Evolutionary conservation across 1,140 invertebrate genomes (phyloP), one percentile per base, ranked within the genome.

Genomic region (Teleogryllus occipitalis): DNA sequence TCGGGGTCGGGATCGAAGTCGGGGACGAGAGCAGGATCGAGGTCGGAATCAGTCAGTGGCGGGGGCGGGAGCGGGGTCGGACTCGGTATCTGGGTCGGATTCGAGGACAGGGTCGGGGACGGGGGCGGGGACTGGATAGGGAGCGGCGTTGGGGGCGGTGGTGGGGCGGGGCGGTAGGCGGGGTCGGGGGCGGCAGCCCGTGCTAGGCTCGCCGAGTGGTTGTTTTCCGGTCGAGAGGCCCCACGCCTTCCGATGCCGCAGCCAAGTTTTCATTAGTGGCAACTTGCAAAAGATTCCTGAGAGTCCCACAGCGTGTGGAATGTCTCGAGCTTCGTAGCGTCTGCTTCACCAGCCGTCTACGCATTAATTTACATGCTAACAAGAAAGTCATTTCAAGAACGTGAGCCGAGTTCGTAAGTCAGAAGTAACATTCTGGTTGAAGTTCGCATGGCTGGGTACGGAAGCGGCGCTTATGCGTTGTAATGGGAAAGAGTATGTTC

Each of bases 281-380:
- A 65, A 65, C 54, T 65, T 65, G 54, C 18, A 65, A 65, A 65
- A 65, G 54, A 65, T 65, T 65, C 54, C 54, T 65, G 54, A 18
- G 54, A 65, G 54, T 65, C 54, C 54, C 54, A 10, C 10, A 65
- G 54, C 54, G 54, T 7, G 54, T 65, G 18, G 54, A 65, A 65
- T 65, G 54, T 65, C 54, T 14, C 54, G 54, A 14, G 54, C 10
- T 65, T 14, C 54, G 54, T 65, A 65, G 10, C 54, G 54, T 39
- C 54, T 14, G 54, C 54, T 10, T 65, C 18, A 7, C 54, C 54
- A 65, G 0, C 54, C 10, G 54, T 65, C 54, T 65, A 65, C 54
- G 54, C 54, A 65, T 65, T 65, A 65, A 65, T 65, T 65, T 65
- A 65, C 54, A 65, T 65, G 54, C 54, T 65, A 65, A 65, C 54